Conservation (phyloP, 2,113 vertebrate genomes). For the Ailuropoda melanoleuca region DNA sequence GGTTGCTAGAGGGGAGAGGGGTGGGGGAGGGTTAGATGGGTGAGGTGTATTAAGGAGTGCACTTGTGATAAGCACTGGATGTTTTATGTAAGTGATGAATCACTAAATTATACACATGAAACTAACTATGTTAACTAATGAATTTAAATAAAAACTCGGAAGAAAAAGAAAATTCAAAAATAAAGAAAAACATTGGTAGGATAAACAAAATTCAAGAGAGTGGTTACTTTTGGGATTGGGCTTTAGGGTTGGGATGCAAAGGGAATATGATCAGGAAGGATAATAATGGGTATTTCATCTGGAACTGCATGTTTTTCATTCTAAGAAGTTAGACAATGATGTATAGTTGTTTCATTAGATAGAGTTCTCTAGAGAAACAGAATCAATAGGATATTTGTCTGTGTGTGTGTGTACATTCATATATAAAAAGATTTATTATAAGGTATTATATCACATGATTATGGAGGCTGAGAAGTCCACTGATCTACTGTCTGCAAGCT, state of each 20-base stretch:
- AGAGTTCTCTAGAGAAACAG: not conserved
- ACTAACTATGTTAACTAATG: not conserved
- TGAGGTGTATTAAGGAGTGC: too few relatives aligned
- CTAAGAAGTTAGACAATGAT: not conserved
- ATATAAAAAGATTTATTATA: not conserved
- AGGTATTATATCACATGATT: not conserved
- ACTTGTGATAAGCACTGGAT: too few relatives aligned
- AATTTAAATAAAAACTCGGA: not conserved
- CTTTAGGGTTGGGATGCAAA: not conserved
- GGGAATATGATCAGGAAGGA: not conserved
- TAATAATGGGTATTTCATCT: not conserved
- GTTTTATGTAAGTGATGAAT: not conserved
- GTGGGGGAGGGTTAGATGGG: too few relatives aligned
- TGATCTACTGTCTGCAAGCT: not conserved
- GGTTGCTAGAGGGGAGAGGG: too few relatives aligned
- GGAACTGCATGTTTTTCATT: not conserved
- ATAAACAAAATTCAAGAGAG: not conserved
- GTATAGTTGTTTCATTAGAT: not conserved
- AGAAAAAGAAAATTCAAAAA: not conserved
- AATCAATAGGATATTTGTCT: not conserved
- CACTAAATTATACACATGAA: not conserved
- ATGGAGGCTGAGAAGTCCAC: not conserved
- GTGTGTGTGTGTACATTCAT: not conserved
- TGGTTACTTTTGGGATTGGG: not conserved
- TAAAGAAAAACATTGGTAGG: not conserved